These are phyloP conservation scores for Melieria omissa DNA, from an alignment of 2,888 invertebrate species.

Conservation along the genomic window DNA sequence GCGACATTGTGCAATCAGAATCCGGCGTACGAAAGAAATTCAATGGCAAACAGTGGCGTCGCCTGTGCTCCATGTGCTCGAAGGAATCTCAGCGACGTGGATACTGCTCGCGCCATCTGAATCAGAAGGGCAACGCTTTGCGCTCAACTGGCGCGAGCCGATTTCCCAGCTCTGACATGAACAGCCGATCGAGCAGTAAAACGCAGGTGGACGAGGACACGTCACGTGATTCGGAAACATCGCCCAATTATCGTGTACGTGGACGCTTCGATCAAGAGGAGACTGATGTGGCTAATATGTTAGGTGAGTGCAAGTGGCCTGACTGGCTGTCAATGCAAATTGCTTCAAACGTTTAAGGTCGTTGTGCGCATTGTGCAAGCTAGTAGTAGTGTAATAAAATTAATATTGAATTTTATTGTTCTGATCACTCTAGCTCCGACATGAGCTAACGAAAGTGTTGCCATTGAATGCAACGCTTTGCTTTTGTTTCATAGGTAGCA, in stretches of 20 bases:
- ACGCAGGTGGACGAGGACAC: constrained; percentile 82
- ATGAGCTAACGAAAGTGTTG: no score
- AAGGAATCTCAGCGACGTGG: constrained; percentile 98
- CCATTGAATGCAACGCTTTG: no score
- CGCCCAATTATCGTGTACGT: constrained; percentile 85
- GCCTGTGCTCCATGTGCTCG: constrained; percentile 94
- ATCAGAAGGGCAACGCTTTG: constrained; percentile 77
- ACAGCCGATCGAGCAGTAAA: constrained; percentile 68
- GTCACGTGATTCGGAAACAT: constrained; percentile 88
- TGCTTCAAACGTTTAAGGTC: no score
- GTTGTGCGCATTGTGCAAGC: no score
- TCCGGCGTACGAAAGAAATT: constrained; percentile 96
- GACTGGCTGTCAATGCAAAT: no score
- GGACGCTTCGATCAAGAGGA: constrained; percentile 93
- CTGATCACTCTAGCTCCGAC: no score
- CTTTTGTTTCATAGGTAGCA: no score
- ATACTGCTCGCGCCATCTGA: constrained; percentile 95
- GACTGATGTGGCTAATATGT: constrained; percentile 96
- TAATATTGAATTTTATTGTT: no score
- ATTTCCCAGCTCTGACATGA: constrained; percentile 64
- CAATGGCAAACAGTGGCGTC: constrained; percentile 99
- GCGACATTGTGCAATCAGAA: constrained; percentile 79
- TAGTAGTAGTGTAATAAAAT: no score
- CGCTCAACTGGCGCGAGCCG: constrained; percentile 65
- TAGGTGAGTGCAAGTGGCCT: constrained; percentile 71